Evolutionary conservation across 1,140 invertebrate genomes (phyloP).

Genomic region (Colletes gigas): DNA sequence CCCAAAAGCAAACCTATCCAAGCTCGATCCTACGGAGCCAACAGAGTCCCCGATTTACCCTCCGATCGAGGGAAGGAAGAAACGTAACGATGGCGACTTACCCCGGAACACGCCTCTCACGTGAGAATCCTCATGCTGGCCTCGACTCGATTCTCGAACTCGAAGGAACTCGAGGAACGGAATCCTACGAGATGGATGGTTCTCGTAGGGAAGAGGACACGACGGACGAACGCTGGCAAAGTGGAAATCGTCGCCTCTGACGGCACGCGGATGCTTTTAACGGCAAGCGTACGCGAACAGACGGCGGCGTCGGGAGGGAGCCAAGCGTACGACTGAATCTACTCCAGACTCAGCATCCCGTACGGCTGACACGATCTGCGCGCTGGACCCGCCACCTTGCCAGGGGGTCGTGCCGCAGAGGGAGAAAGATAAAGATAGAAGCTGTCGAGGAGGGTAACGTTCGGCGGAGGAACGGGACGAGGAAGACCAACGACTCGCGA

Average conservation of each 20-base stretch:
- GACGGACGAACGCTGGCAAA: too few species aligned
- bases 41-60: not conserved
- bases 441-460: not conserved
- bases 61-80: constrained; percentile 3
- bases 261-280: constrained; percentile 47
- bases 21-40: too few species aligned
- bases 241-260: not conserved
- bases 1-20: too few species aligned
- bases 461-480: not conserved
- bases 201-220: too few species aligned
- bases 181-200: too few species aligned
- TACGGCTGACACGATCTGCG: constrained; percentile 51
- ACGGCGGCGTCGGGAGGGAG: constrained; percentile 46
- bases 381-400: constrained; percentile 64
- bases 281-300: constrained; percentile 19
- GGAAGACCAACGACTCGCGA: constrained; percentile 21
- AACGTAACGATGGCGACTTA: constrained; percentile 42
- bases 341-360: constrained; percentile 63
- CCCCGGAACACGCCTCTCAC: constrained; percentile 52
- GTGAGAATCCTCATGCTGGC: constrained; percentile 37
- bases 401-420: constrained; percentile 47
- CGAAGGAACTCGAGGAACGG: not conserved
- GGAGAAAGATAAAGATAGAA: constrained; percentile 43
- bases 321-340: constrained; percentile 67
- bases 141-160: constrained; percentile 19